Conservation (phyloP, 2,888 invertebrate genomes). For the Zeuzera pyrina region DNA sequence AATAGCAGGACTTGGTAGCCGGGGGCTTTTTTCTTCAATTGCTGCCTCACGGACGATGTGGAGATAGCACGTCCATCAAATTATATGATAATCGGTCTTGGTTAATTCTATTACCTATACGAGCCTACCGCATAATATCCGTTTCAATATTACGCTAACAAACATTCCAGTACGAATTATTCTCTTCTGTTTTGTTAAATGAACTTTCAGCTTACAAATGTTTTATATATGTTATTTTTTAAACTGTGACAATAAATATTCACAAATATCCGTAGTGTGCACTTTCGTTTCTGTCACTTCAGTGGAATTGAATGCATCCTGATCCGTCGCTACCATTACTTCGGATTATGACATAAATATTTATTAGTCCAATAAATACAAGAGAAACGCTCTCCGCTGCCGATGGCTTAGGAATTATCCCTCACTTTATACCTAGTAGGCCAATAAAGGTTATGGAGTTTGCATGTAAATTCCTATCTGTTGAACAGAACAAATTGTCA, state of each 20-base stretch:
- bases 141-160: no score
- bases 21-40: conserved; percentile 45
- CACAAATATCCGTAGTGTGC: no score
- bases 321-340: conserved; percentile 35
- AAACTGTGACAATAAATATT: no score
- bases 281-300: conserved; percentile 14
- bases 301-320: conserved; percentile 18
- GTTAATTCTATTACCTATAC: conserved; percentile 72
- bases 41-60: conserved; percentile 59
- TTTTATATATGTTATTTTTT: no score
- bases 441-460: conserved; percentile 26
- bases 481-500: no score
- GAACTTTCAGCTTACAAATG: no score
- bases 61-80: conserved; percentile 71
- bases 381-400: conserved; percentile 25
- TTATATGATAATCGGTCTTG: conserved; percentile 69
- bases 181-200: no score
- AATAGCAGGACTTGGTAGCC: conserved; percentile 29
- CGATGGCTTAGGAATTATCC: conserved; percentile 30
- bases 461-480: conserved; percentile 22
- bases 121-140: neutral
- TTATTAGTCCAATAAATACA: conserved; percentile 48
- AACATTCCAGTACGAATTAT: no score
- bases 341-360: conserved; percentile 56
- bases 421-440: conserved; percentile 29